Evolutionary conservation across 2,888 invertebrate genomes (phyloP).

Genomic region (Silvanus unidentatus): DNA sequence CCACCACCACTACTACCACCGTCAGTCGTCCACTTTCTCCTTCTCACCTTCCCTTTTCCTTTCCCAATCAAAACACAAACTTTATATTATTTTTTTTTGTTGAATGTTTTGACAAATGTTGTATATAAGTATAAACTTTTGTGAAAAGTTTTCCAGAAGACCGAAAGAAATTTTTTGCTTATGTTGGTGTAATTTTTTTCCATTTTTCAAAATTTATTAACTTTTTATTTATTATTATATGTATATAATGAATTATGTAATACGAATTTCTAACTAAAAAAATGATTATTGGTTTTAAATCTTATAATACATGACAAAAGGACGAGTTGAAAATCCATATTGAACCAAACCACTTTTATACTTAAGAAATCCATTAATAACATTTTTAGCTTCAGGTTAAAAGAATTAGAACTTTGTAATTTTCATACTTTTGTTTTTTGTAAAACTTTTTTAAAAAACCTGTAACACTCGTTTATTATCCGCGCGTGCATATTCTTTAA

Average conservation of each 20-base stretch:
- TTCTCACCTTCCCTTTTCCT: constrained; percentile 14
- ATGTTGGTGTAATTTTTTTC: no score
- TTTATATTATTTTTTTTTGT: constrained; percentile 27
- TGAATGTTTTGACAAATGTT: constrained; percentile 27
- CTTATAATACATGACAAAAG: no score
- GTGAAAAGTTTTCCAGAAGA: constrained; percentile 17
- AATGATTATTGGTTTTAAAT: no score
- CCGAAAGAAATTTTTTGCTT: no score
- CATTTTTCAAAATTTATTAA: no score
- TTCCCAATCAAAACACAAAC: constrained; percentile 20
- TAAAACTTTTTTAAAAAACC: constrained; percentile 26
- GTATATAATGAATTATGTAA: no score
- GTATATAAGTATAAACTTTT: constrained; percentile 20
- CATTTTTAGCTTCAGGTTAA: constrained; percentile 35
- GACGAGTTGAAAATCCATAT: constrained; percentile 28
- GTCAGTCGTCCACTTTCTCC: background rate
- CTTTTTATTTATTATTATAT: no score
- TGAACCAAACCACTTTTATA: constrained; percentile 32
- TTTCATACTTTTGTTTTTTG: constrained; percentile 24
- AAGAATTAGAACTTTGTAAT: constrained; percentile 37
- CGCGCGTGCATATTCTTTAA: constrained; percentile 15
- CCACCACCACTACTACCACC: background rate
- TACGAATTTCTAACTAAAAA: no score
- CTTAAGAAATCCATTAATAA: constrained; percentile 38
- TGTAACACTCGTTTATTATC: constrained; percentile 29